These are phyloP conservation scores for Channa argus DNA, from an alignment of 2,113 vertebrate species.

Conservation along the genomic window DNA sequence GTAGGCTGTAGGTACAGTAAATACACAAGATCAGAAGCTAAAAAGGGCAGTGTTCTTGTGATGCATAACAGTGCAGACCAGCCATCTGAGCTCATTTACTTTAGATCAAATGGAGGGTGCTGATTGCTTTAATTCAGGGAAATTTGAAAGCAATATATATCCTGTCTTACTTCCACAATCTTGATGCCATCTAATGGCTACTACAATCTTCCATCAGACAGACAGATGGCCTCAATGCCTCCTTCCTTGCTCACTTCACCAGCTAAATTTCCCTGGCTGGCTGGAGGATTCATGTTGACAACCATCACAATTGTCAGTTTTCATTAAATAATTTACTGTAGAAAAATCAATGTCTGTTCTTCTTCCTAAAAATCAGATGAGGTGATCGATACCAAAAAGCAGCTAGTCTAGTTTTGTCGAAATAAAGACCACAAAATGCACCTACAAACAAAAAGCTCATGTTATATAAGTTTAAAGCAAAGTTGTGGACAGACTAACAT, in stretches of 20 bases:
- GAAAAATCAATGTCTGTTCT: too few species aligned
- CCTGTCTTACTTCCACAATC: not conserved
- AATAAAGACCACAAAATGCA: too few species aligned
- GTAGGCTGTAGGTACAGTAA: conserved; percentile 38
- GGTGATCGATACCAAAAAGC: too few species aligned
- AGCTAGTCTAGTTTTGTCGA: too few species aligned
- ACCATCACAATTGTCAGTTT: not conserved
- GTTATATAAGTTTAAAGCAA: too few species aligned
- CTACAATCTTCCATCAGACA: not conserved
- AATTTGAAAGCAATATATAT: not conserved
- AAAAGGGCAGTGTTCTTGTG: conserved; percentile 3
- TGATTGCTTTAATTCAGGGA: conserved; percentile 30
- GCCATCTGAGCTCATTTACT: conserved; percentile 29
- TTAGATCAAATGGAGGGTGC: conserved; percentile 29
- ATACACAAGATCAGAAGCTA: conserved; percentile 40
- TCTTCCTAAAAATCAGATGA: too few species aligned
- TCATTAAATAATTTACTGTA: too few species aligned
- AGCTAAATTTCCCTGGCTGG: not conserved
- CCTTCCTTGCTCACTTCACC: not conserved
- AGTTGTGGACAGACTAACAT: too few species aligned
- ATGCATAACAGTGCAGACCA: conserved; percentile 7
- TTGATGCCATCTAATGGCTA: not conserved
- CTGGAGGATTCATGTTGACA: not conserved
- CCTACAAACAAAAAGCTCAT: too few species aligned
- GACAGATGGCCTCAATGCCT: not conserved